A percentile compares a stretch with the other conserved stretches of the same genome.
These are phyloP conservation scores for Alouatta palliata DNA, from an alignment of 2,113 vertebrate species.

Conservation along the genomic window DNA sequence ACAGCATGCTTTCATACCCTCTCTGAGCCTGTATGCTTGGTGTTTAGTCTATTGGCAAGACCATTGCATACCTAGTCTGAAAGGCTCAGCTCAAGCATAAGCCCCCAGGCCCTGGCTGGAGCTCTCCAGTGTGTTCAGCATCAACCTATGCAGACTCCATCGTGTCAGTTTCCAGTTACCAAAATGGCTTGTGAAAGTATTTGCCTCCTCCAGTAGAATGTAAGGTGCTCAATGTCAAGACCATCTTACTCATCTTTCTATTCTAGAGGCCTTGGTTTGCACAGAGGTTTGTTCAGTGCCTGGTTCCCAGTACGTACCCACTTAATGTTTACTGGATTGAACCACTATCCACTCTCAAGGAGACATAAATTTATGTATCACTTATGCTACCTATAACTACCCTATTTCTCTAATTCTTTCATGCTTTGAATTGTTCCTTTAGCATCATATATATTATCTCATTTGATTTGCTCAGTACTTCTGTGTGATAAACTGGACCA, in stretches of 20 bases:
- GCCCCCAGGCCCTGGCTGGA: background rate
- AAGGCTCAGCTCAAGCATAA: background rate
- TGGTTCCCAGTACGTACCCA: background rate
- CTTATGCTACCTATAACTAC: background rate
- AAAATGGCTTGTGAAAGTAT: background rate
- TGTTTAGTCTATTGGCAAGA: background rate
- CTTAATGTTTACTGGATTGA: background rate
- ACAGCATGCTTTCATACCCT: rapidly evolving
- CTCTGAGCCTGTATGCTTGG: background rate
- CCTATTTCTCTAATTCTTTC: background rate
- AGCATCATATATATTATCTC: background rate
- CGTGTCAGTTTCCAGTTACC: background rate
- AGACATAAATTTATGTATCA: background rate
- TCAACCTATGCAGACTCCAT: background rate
- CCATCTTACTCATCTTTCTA: background rate
- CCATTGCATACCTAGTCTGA: background rate
- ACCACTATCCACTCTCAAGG: background rate
- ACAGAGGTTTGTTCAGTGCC: background rate
- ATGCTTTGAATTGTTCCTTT: background rate
- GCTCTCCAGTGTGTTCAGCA: background rate
- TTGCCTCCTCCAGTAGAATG: background rate
- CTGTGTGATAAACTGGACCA: background rate
- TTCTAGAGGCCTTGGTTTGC: background rate
- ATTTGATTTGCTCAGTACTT: background rate
- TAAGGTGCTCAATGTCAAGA: background rate